Conservation (phyloP, 2,797 vertebrate species). For the Cryptoprocta ferox region DNA sequence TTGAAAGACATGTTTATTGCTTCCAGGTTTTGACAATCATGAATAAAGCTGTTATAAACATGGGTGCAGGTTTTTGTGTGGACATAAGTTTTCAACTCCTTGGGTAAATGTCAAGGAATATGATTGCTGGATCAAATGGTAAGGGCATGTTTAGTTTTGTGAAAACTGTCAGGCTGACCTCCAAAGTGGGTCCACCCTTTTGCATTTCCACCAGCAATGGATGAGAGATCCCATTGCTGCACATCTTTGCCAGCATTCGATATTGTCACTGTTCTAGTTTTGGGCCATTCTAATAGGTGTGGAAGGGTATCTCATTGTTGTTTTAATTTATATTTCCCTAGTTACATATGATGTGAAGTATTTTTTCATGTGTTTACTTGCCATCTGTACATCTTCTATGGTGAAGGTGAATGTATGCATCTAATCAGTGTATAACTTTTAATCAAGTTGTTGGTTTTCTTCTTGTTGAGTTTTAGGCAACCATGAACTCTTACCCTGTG, state of each 20-base stretch:
- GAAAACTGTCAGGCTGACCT: not conserved
- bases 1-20: not conserved
- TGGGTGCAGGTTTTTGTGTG: not conserved
- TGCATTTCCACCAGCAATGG: not conserved
- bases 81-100: not conserved
- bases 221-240: not conserved
- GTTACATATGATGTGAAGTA: not conserved
- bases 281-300: not conserved
- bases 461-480: not conserved
- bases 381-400: not conserved
- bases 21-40: not conserved
- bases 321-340: not conserved
- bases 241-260: not conserved
- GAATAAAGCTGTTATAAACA: not conserved
- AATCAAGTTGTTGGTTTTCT: not conserved
- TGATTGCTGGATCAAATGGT: not conserved
- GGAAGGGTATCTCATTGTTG: not conserved
- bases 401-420: not conserved
- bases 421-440: not conserved
- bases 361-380: not conserved
- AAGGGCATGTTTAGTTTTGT: not conserved
- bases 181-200: not conserved
- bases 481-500: not conserved
- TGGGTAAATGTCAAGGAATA: not conserved
- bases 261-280: not conserved